Conservation (phyloP, 2,888 invertebrate genomes). For the Anticlea derivata region DNA sequence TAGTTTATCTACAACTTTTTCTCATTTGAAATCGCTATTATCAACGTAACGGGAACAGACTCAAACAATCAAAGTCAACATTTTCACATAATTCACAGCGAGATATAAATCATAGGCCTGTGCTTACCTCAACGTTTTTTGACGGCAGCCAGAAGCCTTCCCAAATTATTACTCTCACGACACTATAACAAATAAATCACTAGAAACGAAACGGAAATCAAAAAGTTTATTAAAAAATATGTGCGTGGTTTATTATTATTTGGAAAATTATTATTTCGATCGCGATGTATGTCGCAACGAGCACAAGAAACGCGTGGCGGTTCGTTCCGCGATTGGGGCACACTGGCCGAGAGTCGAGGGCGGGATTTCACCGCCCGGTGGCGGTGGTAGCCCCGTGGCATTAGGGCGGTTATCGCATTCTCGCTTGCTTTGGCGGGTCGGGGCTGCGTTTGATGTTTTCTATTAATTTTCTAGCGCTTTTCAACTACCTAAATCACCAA, state of each 20-base stretch:
- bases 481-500: too few species aligned
- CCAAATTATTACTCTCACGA: slow-evolving; percentile 42
- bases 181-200: slow-evolving; percentile 52
- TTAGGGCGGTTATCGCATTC: slow-evolving; percentile 45
- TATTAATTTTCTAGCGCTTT: too few species aligned
- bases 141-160: slow-evolving; percentile 65
- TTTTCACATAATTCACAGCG: slow-evolving; percentile 27
- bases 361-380: slow-evolving; percentile 56
- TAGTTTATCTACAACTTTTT: too few species aligned
- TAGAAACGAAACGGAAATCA: slow-evolving; percentile 30
- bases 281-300: slow-evolving; percentile 47
- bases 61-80: slow-evolving; percentile 29
- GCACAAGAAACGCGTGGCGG: slow-evolving; percentile 47
- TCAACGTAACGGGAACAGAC: slow-evolving; percentile 5
- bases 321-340: slow-evolving; percentile 42
- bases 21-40: too few species aligned
- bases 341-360: slow-evolving; percentile 54
- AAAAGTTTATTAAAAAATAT: slow-evolving; percentile 33
- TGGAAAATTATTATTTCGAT: slow-evolving; percentile 39
- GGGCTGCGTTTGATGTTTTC: slow-evolving; percentile 15
- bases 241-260: too few species aligned
- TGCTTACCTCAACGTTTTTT: slow-evolving; percentile 68
- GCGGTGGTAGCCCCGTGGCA: slow-evolving; percentile 43
- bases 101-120: slow-evolving; percentile 32
- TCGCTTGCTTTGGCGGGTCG: slow-evolving; percentile 34